These are phyloP conservation scores for Andrena bicolor DNA, from an alignment of 2,888 invertebrate genomes.

Conservation along the genomic window DNA sequence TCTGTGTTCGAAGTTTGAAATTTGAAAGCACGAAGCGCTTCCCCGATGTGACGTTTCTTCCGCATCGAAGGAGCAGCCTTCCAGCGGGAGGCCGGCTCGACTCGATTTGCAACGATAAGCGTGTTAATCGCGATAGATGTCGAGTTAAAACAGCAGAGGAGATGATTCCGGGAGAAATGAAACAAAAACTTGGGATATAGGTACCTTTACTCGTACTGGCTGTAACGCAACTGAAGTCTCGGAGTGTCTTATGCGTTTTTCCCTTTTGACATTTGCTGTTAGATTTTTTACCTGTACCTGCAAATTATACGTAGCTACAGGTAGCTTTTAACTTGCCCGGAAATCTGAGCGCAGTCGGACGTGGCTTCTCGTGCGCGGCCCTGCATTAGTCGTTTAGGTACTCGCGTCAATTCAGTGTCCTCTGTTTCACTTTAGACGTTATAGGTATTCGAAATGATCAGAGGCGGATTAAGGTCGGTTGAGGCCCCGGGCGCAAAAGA, in stretches of 20 bases:
- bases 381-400: not conserved
- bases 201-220: constrained; percentile 86
- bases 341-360: constrained; percentile 24
- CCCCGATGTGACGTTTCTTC: not conserved
- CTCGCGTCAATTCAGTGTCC: not conserved
- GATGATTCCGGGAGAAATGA: constrained; percentile 32
- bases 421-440: too few relatives aligned
- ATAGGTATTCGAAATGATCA: not conserved
- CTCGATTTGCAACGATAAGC: constrained; percentile 36
- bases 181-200: constrained; percentile 78
- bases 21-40: constrained; percentile 27
- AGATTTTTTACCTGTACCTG: constrained; percentile 85
- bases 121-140: constrained; percentile 72
- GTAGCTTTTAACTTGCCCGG: constrained; percentile 35
- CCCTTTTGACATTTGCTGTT: constrained; percentile 86
- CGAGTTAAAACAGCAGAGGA: constrained; percentile 55
- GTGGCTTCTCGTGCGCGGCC: constrained; percentile 10
- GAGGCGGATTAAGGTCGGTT: too few relatives aligned
- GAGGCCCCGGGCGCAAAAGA: too few relatives aligned
- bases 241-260: constrained; percentile 87
- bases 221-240: constrained; percentile 88
- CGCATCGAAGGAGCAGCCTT: not conserved
- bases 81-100: not conserved
- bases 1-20: not conserved
- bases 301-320: constrained; percentile 77